phyloP scores from a whole-genome alignment of 2,797 vertebrate genomes.

The Sebastes iracundus region DNA sequence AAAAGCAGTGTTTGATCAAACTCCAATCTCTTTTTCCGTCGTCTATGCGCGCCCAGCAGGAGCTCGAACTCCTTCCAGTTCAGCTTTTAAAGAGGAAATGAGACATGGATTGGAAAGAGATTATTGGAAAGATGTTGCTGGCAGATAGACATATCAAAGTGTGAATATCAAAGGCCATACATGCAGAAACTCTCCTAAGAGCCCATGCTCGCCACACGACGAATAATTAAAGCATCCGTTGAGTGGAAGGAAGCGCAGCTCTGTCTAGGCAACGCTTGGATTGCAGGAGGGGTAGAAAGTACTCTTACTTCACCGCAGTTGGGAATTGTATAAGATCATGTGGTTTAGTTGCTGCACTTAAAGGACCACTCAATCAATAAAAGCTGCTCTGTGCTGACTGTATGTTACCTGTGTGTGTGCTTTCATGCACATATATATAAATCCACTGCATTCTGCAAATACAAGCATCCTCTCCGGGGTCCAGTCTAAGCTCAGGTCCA shows the following conservation, averaged over 20 bases:
- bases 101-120: conserved; percentile 50
- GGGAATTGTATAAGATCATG: neutral
- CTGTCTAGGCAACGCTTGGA: conserved; percentile 20
- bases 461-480: neutral
- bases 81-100: conserved; percentile 54
- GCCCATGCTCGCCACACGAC: conserved; percentile 46
- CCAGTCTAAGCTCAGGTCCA: conserved; percentile 41
- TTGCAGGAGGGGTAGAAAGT: conserved; percentile 21
- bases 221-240: conserved; percentile 66
- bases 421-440: neutral
- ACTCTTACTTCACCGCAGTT: conserved; percentile 1
- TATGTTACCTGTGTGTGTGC: neutral
- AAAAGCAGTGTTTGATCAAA: conserved; percentile 38
- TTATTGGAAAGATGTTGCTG: conserved; percentile 58
- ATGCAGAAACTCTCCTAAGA: conserved; percentile 57
- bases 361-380: conserved; percentile 38
- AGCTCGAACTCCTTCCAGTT: conserved; percentile 25
- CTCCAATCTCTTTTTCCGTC: conserved; percentile 27
- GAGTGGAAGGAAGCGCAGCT: conserved; percentile 22
- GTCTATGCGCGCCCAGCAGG: conserved; percentile 31
- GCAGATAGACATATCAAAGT: conserved; percentile 69
- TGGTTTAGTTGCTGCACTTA: conserved; percentile 15
- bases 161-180: conserved; percentile 66
- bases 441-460: neutral
- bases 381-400: neutral